These are phyloP conservation scores for Xerus inauris DNA, from an alignment of 2,113 vertebrate species.

Conservation along the genomic window DNA sequence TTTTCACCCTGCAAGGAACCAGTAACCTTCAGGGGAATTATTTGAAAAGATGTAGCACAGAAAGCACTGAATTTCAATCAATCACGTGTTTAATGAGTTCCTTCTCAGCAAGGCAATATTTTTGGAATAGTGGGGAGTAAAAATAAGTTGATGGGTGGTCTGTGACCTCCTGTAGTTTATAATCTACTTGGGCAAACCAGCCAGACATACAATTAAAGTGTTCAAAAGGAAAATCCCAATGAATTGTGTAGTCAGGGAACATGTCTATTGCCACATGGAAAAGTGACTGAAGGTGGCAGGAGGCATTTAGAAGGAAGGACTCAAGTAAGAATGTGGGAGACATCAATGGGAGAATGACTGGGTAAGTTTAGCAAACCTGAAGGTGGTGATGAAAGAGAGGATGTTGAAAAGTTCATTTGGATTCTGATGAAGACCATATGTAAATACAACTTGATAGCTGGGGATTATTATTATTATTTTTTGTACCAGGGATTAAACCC, in stretches of 20 bases:
- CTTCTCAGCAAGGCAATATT: conserved; percentile 49
- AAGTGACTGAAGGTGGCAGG: background rate
- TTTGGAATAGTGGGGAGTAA: conserved; percentile 52
- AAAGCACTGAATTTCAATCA: conserved; percentile 55
- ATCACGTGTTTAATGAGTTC: conserved; percentile 62
- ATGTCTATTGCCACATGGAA: background rate
- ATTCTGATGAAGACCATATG: conserved; percentile 10
- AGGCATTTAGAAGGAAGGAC: conserved; percentile 3
- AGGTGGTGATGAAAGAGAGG: background rate
- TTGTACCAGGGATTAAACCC: no score
- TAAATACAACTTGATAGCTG: background rate
- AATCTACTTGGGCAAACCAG: conserved; percentile 40
- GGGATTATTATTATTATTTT: background rate
- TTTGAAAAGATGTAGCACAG: conserved; percentile 37
- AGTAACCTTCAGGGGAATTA: conserved; percentile 57
- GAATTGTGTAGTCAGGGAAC: background rate
- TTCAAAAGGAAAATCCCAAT: conserved; percentile 47
- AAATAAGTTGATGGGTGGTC: conserved; percentile 42
- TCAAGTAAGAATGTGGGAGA: background rate
- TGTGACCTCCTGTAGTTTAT: conserved; percentile 46
- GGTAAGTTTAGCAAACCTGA: background rate
- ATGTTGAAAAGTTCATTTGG: background rate
- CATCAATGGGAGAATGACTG: background rate
- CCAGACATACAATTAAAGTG: conserved; percentile 21
- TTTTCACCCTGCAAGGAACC: conserved; percentile 70